These are phyloP conservation scores for Melinaea menophilus DNA, from an alignment of 2,888 invertebrate genomes.

Conservation along the genomic window DNA sequence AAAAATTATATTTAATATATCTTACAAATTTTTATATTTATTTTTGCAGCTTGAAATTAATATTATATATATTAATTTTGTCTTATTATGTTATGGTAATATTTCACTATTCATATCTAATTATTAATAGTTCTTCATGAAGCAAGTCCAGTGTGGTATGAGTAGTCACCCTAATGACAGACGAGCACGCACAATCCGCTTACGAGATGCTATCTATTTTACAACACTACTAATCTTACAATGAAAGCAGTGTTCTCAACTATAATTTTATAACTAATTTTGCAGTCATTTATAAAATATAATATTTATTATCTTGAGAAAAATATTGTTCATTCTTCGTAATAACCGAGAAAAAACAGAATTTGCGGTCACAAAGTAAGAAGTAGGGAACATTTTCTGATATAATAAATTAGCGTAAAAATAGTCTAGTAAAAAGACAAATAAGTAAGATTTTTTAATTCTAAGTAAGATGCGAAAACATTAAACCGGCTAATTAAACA, in stretches of 20 bases:
- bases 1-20: background rate
- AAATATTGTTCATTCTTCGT: too few relatives aligned
- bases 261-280: too few relatives aligned
- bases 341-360: too few relatives aligned
- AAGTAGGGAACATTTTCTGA: too few relatives aligned
- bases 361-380: too few relatives aligned
- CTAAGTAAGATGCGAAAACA: background rate
- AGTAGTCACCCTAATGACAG: constrained; percentile 55
- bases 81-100: too few relatives aligned
- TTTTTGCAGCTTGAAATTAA: too few relatives aligned
- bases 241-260: background rate
- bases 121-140: constrained; percentile 13
- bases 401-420: background rate
- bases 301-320: too few relatives aligned
- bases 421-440: background rate
- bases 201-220: constrained; percentile 41
- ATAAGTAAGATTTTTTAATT: background rate
- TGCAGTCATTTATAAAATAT: too few relatives aligned
- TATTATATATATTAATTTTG: too few relatives aligned
- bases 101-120: constrained; percentile 10
- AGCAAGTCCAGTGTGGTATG: constrained; percentile 39
- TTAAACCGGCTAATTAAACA: constrained; percentile 4
- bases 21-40: background rate
- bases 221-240: constrained; percentile 11
- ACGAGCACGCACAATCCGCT: constrained; percentile 53